phyloP scores from a whole-genome alignment of 2,113 vertebrate species.

The Mixornis gularis region DNA sequence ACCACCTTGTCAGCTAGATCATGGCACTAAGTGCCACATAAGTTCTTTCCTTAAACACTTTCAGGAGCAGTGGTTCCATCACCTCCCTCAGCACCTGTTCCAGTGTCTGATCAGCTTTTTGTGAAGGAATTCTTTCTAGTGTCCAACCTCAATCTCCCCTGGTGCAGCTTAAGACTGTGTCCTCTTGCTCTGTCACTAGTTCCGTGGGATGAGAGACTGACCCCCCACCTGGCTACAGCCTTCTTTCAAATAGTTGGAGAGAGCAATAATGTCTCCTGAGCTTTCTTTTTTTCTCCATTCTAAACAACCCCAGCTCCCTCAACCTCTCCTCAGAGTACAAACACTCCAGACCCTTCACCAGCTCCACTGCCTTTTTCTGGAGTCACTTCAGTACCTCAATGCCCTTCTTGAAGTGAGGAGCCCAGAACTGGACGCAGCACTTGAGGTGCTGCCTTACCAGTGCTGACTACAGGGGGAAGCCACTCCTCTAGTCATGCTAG shows the following conservation, averaged over 20 bases:
- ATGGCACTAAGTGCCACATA: neutral
- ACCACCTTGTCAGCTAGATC: neutral
- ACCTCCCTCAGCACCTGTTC: rapidly evolving
- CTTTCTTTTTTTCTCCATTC: neutral
- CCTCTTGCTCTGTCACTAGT: neutral
- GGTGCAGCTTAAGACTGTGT: neutral
- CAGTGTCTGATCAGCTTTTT: neutral
- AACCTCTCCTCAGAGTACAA: rapidly evolving
- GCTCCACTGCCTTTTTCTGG: neutral
- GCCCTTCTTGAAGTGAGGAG: neutral
- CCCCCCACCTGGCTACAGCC: neutral
- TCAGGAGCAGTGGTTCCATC: neutral
- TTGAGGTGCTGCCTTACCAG: rapidly evolving
- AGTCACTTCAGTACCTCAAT: neutral
- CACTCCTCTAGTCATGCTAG: neutral
- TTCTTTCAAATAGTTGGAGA: neutral
- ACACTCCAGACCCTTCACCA: neutral
- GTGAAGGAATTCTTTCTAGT: neutral
- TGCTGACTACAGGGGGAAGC: neutral
- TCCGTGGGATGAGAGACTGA: neutral
- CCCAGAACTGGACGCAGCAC: neutral
- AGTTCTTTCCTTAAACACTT: neutral
- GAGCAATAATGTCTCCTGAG: neutral
- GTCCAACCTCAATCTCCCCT: neutral
- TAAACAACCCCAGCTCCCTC: neutral